Percentiles rank a stretch among this genome's conserved stretches.
These are phyloP conservation scores for Ctenopoma multispine DNA, from an alignment of 2,797 vertebrate species.

Conservation along the genomic window DNA sequence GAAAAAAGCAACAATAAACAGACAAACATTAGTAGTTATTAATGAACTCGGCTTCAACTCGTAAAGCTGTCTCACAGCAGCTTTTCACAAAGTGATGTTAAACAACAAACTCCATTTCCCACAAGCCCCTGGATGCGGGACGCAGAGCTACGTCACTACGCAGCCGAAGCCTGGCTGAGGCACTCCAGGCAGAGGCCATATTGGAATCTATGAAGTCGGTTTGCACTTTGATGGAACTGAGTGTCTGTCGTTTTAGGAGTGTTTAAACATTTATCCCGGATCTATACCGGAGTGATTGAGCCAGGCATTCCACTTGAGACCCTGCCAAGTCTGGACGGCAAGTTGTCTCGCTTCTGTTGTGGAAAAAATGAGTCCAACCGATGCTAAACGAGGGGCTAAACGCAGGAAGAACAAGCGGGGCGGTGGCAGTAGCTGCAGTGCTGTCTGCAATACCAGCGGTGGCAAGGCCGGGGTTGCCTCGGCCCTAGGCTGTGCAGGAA, in stretches of 20 bases:
- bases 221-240: slow-evolving; percentile 84
- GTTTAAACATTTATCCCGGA: slow-evolving; percentile 67
- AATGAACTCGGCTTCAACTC: background rate
- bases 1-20: background rate
- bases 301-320: slow-evolving; percentile 75
- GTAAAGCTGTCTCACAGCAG: too few species aligned
- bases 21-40: too few species aligned
- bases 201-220: slow-evolving; percentile 94
- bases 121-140: slow-evolving; percentile 39
- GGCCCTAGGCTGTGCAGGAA: slow-evolving; percentile 83
- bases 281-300: slow-evolving; percentile 65
- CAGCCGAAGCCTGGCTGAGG: slow-evolving; percentile 88
- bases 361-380: slow-evolving; percentile 93
- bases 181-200: slow-evolving; percentile 88
- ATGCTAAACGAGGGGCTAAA: slow-evolving; percentile 97
- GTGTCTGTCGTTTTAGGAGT: slow-evolving; percentile 76
- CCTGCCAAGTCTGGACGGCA: slow-evolving; percentile 78
- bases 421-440: slow-evolving; percentile 88
- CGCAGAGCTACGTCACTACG: slow-evolving; percentile 75
- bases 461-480: slow-evolving; percentile 87
- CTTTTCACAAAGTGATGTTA: too few species aligned
- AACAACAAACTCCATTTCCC: slow-evolving; percentile 77
- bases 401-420: slow-evolving; percentile 99
- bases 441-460: slow-evolving; percentile 84
- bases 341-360: slow-evolving; percentile 78